Percentiles rank a stretch among this genome's conserved stretches.
These are phyloP conservation scores for Hormaphis cornu DNA, from an alignment of 1,140 invertebrate genomes.

Conservation along the genomic window DNA sequence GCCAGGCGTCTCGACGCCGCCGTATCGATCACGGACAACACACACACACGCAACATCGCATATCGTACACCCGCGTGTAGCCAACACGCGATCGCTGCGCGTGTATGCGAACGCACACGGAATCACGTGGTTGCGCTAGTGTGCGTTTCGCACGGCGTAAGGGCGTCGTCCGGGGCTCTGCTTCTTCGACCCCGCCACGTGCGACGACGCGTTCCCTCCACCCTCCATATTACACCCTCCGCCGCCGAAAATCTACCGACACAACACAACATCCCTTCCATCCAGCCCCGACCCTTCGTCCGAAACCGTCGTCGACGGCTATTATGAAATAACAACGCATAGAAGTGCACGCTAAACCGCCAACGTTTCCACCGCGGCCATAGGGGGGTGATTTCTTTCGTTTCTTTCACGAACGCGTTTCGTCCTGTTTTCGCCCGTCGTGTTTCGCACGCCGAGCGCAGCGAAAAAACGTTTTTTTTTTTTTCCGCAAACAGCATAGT, in stretches of 20 bases:
- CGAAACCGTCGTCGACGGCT: too few relatives aligned
- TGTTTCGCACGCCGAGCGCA: too few relatives aligned
- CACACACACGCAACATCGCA: not conserved
- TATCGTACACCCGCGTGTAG: too few relatives aligned
- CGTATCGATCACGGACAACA: slow-evolving; percentile 22
- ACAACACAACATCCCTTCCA: not conserved
- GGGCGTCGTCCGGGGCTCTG: slow-evolving; percentile 26
- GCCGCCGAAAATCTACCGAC: not conserved
- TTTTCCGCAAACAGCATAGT: too few relatives aligned
- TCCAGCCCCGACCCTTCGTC: too few relatives aligned
- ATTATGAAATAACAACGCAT: too few relatives aligned
- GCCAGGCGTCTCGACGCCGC: slow-evolving; percentile 29
- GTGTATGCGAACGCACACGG: not conserved
- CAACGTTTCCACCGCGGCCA: too few relatives aligned
- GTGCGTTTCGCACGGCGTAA: not conserved
- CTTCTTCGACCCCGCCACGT: not conserved
- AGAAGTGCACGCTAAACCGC: too few relatives aligned
- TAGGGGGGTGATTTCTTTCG: not conserved
- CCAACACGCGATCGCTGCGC: too few relatives aligned
- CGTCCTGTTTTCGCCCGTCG: not conserved
- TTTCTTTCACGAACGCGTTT: not conserved
- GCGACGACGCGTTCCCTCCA: not conserved
- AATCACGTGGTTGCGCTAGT: not conserved
- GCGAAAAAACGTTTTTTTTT: too few relatives aligned
- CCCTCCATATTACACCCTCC: not conserved